These are phyloP conservation scores for Calyptomena viridis DNA, from an alignment of 2,113 vertebrate species.

Conservation along the genomic window DNA sequence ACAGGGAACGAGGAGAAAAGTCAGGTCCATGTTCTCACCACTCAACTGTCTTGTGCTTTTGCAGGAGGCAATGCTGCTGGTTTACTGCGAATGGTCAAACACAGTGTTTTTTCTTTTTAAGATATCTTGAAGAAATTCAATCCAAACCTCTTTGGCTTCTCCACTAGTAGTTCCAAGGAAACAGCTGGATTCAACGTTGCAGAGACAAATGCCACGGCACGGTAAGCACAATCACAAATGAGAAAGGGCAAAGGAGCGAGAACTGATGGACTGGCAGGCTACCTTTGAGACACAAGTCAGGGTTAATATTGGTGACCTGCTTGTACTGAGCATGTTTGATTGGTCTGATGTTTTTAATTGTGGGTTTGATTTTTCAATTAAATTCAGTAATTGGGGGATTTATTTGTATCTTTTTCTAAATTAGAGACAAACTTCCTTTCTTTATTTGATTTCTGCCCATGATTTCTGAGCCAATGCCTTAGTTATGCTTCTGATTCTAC, in stretches of 20 bases:
- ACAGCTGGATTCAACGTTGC: conserved; percentile 85
- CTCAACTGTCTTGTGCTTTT: neutral
- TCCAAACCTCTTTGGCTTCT: conserved; percentile 81
- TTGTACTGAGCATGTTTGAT: neutral
- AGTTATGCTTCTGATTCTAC: neutral
- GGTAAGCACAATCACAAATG: conserved; percentile 61
- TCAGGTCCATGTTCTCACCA: fast-evolving
- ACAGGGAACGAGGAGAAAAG: neutral
- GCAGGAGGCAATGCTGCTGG: fast-evolving
- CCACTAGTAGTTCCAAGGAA: conserved; percentile 65
- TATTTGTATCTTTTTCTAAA: neutral
- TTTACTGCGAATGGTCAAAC: neutral
- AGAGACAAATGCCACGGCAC: conserved; percentile 72
- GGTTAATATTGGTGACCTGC: neutral
- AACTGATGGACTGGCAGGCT: neutral
- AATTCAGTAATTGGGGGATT: neutral
- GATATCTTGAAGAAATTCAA: conserved; percentile 94
- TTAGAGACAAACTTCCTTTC: neutral
- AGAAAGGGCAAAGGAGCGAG: neutral
- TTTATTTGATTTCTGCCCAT: neutral
- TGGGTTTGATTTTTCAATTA: neutral
- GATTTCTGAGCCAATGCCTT: neutral
- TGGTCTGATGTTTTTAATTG: neutral
- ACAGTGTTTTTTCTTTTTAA: conserved; percentile 43
- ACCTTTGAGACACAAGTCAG: neutral